Evolutionary conservation across 2,888 invertebrate species (phyloP).

Genomic region (Noctuana brunneofusca): DNA sequence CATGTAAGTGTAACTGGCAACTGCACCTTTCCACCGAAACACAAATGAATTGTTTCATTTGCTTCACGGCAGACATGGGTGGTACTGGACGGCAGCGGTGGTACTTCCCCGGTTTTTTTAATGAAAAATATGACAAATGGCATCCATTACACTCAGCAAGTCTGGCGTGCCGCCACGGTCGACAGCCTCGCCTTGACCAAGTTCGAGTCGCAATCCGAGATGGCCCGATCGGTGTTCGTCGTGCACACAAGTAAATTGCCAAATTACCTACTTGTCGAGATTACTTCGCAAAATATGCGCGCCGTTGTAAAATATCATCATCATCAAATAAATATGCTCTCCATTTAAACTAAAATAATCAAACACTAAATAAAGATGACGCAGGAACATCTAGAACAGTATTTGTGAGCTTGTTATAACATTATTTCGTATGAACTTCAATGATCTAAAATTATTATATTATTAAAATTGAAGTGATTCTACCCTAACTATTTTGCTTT

Average conservation of each 20-base stretch:
- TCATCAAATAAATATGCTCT: slow-evolving; percentile 9
- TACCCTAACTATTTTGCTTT: slow-evolving; percentile 6
- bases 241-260: slow-evolving; percentile 59
- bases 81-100: too few relatives aligned
- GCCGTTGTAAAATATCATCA: not conserved
- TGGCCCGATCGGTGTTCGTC: slow-evolving; percentile 55
- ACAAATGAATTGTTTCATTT: too few relatives aligned
- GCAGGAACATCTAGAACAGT: not conserved
- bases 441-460: not conserved
- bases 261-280: slow-evolving; percentile 48
- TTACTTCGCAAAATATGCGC: slow-evolving; percentile 47
- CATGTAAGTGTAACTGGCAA: too few relatives aligned
- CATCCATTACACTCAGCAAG: slow-evolving; percentile 55
- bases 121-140: slow-evolving; percentile 70
- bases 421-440: not conserved
- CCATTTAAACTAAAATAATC: not conserved
- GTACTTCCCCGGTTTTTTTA: too few relatives aligned
- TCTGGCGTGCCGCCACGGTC: slow-evolving; percentile 76
- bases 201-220: slow-evolving; percentile 60
- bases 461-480: too few relatives aligned
- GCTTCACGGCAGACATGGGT: too few relatives aligned
- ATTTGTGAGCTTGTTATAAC: not conserved
- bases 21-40: too few relatives aligned
- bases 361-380: not conserved
- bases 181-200: slow-evolving; percentile 78